Conservation (phyloP, 2,888 invertebrate species). For the Torymus aiolomorphi region DNA sequence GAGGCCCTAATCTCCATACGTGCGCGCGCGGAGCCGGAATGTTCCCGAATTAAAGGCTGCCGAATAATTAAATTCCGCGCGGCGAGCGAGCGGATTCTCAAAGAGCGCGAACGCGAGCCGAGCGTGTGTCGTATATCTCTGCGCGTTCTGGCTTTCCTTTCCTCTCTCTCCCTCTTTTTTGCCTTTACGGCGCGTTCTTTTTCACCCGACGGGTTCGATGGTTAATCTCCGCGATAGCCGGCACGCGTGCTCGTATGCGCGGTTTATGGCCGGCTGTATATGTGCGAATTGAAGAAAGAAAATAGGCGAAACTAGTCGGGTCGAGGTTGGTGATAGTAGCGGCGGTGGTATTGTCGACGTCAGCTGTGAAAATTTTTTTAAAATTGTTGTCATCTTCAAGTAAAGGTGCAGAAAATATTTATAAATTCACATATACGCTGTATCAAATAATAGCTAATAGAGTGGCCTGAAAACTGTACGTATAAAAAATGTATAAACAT, state of each 20-base stretch:
- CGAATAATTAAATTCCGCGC: slow-evolving; percentile 58
- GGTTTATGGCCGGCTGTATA: neutral
- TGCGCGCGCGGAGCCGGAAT: slow-evolving; percentile 49
- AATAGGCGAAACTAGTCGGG: too few relatives aligned
- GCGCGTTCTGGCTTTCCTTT: slow-evolving; percentile 21
- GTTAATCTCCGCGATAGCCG: slow-evolving; percentile 31
- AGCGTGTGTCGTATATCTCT: slow-evolving; percentile 34
- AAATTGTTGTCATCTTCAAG: too few relatives aligned
- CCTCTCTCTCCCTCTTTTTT: slow-evolving; percentile 38
- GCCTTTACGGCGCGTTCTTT: slow-evolving; percentile 30
- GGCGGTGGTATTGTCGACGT: too few relatives aligned
- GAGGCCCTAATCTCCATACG: slow-evolving; percentile 55
- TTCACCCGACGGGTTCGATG: slow-evolving; percentile 6
- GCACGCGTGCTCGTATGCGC: neutral
- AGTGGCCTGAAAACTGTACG: too few relatives aligned
- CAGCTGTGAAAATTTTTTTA: too few relatives aligned
- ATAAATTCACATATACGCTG: too few relatives aligned
- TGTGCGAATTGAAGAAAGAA: too few relatives aligned
- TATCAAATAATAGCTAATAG: too few relatives aligned
- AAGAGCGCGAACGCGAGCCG: slow-evolving; percentile 26
- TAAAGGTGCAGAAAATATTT: too few relatives aligned
- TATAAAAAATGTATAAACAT: too few relatives aligned
- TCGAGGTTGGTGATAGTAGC: too few relatives aligned
- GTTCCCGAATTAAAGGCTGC: slow-evolving; percentile 56
- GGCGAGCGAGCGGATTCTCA: slow-evolving; percentile 30